Percentiles rank a stretch among this genome's conserved stretches.
phyloP scores from a whole-genome alignment of 2,113 vertebrate species.

The Lepus timidus region DNA sequence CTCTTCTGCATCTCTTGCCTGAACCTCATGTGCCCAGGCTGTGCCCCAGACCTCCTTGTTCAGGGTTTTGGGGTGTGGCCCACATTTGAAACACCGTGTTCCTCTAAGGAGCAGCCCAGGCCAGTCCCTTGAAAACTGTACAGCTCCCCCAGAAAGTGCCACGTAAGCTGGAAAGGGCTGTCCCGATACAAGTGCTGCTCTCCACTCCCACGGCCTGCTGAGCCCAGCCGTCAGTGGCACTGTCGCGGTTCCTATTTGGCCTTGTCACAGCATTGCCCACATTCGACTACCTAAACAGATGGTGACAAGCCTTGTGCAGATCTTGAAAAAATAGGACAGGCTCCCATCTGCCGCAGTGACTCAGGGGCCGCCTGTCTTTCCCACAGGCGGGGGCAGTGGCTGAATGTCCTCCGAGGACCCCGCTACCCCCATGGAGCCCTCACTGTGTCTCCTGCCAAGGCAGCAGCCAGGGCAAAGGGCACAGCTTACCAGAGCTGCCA shows the following conservation, averaged over 20 bases:
- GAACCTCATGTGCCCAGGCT: no score
- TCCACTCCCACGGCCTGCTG: accelerated
- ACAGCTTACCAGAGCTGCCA: neutral
- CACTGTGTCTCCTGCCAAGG: neutral
- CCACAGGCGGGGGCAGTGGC: conserved; percentile 63
- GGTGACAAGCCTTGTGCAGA: conserved; percentile 61
- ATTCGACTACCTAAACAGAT: conserved; percentile 72
- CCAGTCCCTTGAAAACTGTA: neutral
- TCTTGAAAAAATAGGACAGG: conserved; percentile 72
- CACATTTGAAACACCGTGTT: neutral
- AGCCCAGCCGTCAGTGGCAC: neutral
- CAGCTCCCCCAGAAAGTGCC: neutral
- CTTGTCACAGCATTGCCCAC: conserved; percentile 36
- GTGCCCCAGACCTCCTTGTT: neutral
- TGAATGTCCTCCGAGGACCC: neutral
- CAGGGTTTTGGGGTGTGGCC: neutral
- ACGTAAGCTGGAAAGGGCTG: neutral
- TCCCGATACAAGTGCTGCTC: neutral
- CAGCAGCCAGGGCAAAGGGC: neutral
- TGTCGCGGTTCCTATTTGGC: neutral
- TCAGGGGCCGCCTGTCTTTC: conserved; percentile 56
- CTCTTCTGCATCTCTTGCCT: no score
- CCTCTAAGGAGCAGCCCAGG: neutral
- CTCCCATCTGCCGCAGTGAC: conserved; percentile 69
- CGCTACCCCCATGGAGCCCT: neutral